phyloP scores from a whole-genome alignment of 2,888 invertebrate genomes.

The Malacosoma neustria region DNA sequence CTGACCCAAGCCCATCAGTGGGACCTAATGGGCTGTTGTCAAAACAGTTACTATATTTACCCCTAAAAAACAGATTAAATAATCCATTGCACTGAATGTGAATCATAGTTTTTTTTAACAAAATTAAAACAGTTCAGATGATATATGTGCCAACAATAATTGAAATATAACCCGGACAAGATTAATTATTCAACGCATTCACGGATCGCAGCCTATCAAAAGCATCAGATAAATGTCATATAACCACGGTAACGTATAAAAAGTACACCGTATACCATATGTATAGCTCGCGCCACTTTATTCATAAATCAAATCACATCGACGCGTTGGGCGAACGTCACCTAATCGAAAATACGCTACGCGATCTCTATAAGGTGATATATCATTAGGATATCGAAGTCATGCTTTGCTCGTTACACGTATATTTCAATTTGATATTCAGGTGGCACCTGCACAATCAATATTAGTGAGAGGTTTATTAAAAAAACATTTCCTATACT shows the following conservation, averaged over 20 bases:
- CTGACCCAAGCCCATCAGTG: too few species aligned
- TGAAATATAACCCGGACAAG: constrained; percentile 8
- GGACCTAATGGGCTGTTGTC: too few species aligned
- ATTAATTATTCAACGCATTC: constrained; percentile 25
- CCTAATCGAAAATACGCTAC: background rate
- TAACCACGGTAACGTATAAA: constrained; percentile 7
- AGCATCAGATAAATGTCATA: constrained; percentile 33
- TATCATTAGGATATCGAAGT: background rate
- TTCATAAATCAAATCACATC: background rate
- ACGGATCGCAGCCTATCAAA: constrained; percentile 27
- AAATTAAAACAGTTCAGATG: too few species aligned
- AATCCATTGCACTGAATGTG: too few species aligned
- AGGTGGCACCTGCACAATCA: too few species aligned
- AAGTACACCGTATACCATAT: background rate
- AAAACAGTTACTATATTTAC: too few species aligned
- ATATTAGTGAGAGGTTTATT: too few species aligned
- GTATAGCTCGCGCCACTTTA: background rate
- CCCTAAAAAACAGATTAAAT: too few species aligned
- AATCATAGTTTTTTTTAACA: too few species aligned
- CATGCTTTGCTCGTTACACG: background rate
- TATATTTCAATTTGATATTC: background rate
- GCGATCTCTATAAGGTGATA: background rate
- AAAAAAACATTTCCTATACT: too few species aligned
- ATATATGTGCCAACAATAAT: too few species aligned
- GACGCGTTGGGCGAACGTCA: constrained; percentile 3